Evolutionary conservation across 2,113 vertebrate genomes (phyloP), one percentile per base, ranked within the genome.

Genomic region (Hoplias malabaricus): DNA sequence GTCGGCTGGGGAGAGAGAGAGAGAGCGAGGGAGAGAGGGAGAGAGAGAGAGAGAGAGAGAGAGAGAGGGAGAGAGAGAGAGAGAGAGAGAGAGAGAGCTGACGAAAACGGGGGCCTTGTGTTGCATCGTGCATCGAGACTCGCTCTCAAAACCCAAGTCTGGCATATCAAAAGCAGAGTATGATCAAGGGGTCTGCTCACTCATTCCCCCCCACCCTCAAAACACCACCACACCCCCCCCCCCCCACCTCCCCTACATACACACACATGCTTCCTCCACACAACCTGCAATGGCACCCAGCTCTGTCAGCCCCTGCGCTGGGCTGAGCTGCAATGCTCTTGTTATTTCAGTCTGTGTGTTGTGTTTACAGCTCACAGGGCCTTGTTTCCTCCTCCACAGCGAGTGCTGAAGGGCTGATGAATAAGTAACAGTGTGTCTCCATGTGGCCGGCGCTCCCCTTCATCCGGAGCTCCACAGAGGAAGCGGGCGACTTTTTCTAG

Each of bases 341-440:
- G 89, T 91, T 91, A 93, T 92, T 92, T 90, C 90, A 90, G 73
- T 84, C 89, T 89, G 86, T 90, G 82, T 86, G 85, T 86, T 88
- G 84, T 93, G 92, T 93, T 92, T 93, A 92, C 91, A 89, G 89
- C 91, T 91, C 89, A 80, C 78, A 86, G 89, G 48, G 89, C 84
- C 88, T 90, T 91, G 91, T 85, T 92, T 91, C 90, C 90, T 87
- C 90, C 85, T 87, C n/a, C n/a, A n/a, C n/a, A 80, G 86, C 86
- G 88, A 91, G 91, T 83, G 87, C 88, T 84, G 84, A 87, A 86
- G 81, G n/a, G 63, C 85, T 91, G 89, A 92, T 93, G 89, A 93
- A 93, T 92, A 92, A 93, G 91, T 93, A 92, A 92, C 90, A 87
- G 77, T 87, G 83, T 88, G 81, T 89, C 89, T 90, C 84, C 86